Evolutionary conservation across 1,140 invertebrate genomes (phyloP).

Genomic region (Spodoptera litura): DNA sequence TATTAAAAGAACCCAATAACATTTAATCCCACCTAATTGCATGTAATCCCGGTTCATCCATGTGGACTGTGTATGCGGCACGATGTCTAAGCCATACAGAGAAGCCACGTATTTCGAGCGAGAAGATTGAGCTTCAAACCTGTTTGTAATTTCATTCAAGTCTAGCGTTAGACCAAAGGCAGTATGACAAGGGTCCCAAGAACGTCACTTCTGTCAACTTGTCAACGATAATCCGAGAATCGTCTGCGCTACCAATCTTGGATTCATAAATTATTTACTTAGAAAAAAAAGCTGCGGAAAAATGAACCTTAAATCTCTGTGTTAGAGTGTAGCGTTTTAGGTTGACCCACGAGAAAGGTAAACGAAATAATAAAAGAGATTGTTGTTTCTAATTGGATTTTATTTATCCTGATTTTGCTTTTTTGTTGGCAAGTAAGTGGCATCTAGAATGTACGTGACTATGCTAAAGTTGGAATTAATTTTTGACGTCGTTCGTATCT

Average conservation of each 20-base stretch:
- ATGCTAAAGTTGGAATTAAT: background rate
- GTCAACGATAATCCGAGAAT: constrained; percentile 47
- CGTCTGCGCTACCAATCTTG: constrained; percentile 26
- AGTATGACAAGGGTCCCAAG: constrained; percentile 46
- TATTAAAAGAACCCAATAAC: too few relatives aligned
- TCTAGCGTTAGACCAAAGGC: constrained; percentile 34
- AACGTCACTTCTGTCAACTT: constrained; percentile 43
- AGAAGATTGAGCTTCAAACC: background rate
- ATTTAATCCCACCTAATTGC: too few relatives aligned
- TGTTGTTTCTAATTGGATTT: background rate
- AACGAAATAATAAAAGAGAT: constrained; percentile 11
- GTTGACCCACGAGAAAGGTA: background rate
- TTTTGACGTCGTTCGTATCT: too few relatives aligned
- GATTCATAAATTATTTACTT: constrained; percentile 20
- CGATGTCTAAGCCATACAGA: background rate
- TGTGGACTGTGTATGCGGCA: background rate
- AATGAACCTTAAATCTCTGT: background rate
- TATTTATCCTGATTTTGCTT: background rate
- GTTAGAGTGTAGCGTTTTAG: background rate
- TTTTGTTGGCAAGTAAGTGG: background rate
- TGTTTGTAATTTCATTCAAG: constrained; percentile 42
- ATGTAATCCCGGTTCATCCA: too few relatives aligned
- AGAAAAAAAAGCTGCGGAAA: background rate
- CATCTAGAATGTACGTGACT: too few relatives aligned
- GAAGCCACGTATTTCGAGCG: background rate